phyloP scores from a whole-genome alignment of 2,888 invertebrate species.

The Uloborus plumipes region DNA sequence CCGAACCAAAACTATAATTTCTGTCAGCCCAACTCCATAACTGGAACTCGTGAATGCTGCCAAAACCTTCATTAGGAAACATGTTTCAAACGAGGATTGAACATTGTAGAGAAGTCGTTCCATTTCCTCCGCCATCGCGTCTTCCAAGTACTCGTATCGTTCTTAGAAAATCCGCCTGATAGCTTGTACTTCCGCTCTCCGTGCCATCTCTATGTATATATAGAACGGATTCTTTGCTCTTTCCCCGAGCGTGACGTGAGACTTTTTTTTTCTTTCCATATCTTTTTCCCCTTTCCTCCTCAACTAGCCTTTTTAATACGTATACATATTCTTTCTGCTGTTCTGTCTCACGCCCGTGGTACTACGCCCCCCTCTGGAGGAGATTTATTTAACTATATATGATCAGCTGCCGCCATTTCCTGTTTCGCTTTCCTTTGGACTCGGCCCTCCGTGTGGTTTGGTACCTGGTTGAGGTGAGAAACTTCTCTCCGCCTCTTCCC shows the following conservation, averaged over 20 bases:
- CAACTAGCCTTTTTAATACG: neutral
- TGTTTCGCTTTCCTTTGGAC: neutral
- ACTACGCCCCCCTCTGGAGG: too few species aligned
- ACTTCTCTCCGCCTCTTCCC: too few species aligned
- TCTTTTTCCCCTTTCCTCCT: neutral
- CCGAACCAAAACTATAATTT: too few species aligned
- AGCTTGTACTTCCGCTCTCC: constrained; percentile 15
- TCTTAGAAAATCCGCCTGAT: neutral
- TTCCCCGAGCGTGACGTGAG: too few species aligned
- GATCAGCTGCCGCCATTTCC: constrained; percentile 39
- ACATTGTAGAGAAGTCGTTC: neutral
- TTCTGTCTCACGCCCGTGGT: constrained; percentile 12
- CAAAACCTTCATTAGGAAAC: too few species aligned
- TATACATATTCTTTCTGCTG: constrained; percentile 31
- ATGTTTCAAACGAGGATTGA: too few species aligned
- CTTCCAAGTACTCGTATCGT: neutral
- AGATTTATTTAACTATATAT: constrained; percentile 8
- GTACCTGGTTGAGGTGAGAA: too few species aligned
- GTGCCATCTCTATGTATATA: neutral
- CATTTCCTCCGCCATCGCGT: constrained; percentile 2
- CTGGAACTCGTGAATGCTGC: too few species aligned
- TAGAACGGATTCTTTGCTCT: neutral
- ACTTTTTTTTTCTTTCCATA: too few species aligned
- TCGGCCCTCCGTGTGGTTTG: too few species aligned
- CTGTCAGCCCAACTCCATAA: too few species aligned